Evolutionary conservation across 2,888 invertebrate genomes (phyloP), one percentile per base, ranked within the genome.

Genomic region (Epinotia ramella): DNA sequence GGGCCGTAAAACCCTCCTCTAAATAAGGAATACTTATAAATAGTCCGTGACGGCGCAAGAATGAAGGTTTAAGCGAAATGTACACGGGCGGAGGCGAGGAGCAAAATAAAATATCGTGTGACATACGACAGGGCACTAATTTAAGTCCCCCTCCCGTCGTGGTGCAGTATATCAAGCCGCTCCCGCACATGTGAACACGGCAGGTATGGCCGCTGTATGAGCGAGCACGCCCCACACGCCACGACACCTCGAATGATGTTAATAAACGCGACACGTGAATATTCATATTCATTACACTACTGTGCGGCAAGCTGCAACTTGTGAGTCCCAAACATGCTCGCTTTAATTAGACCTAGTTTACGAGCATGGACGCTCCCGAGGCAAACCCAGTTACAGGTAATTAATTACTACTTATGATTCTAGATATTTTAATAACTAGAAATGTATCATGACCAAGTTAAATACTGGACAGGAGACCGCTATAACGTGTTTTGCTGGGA

Each of bases 111-210:
- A 90, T 89, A 87, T 89, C 85, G 86, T 89, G 89, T 89, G 92
- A 92, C 91, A 92, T 88, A 89, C 88, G 89, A 89, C 90, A 88
- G 86, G 86, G 86, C 87, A 90, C 89, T 92, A 92, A 93, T 92
- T 93, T 90, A 93, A 91, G 86, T 87, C 86, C 87, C 90, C 88
- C 87, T 86, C 82, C 85, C 86, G 81, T 86, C 84, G 84, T 87
- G 88, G 86, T 86, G 68, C 88, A 79, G 88, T 94, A 92, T 92
- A 93, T 93, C 92, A 93, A 87, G 91, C 88, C 89, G 88, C 90
- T 90, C 90, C 92, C 86, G 90, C 83, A 82, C 88, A 88, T 87
- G 88, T 90, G 89, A 91, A 91, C 91, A 89, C 80, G 83, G 80
- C 76, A 76, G 76, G 76, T 76, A 76, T 67, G 72, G 13, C 9